Base-by-base conservation (phyloP, 2,113 vertebrate species). In the Struthidea cinerea region DNA sequence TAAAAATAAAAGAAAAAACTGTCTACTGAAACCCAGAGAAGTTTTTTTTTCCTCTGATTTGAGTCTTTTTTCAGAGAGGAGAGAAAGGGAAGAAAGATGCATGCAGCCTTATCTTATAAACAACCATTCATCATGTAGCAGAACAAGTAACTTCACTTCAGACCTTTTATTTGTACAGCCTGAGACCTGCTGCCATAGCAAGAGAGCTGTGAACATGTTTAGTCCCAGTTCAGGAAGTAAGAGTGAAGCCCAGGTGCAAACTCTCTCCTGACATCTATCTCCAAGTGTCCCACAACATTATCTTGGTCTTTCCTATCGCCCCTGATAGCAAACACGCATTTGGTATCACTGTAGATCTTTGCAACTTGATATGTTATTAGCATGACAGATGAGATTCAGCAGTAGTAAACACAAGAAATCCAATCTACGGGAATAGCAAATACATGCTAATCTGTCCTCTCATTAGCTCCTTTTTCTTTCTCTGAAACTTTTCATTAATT, bases 151-250 rank as follows among this genome's bases (percentile, higher is more conserved):
- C 44, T 76, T 85, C 76, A 52, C 80, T 80, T 78, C 56, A 80
- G 77, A 55, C 80, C 55, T 93, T 79, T 9, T 65, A 61, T 85
- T 95, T 96, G 87, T 83, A 47, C 81, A 96, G 94, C 55, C 93
- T 95, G 89, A 94, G 94, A 96, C 89, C 83, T 95, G 94, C 94
- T 93, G 93, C 70, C 80, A 86, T 70, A 96, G 90, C 87, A 94
- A 90, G 90, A 75, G 73, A 95, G 79, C 89, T 92, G 90, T 95
- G 87, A 70, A 94, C 96, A 71, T 93, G 87, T 95, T 97, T 96
- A 97, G 95, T 96, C 82, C 96, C 68, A 9, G 60, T 37, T 96
- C 83, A 69, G 76, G 69, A 88, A 92, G 79, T 17, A 63, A 9
- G 68, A 85, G 88, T 18, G 55, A n/a, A 88, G 85, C 37, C 87